Conservation (phyloP, 2,113 vertebrate genomes). For the Pithys albifrons region DNA sequence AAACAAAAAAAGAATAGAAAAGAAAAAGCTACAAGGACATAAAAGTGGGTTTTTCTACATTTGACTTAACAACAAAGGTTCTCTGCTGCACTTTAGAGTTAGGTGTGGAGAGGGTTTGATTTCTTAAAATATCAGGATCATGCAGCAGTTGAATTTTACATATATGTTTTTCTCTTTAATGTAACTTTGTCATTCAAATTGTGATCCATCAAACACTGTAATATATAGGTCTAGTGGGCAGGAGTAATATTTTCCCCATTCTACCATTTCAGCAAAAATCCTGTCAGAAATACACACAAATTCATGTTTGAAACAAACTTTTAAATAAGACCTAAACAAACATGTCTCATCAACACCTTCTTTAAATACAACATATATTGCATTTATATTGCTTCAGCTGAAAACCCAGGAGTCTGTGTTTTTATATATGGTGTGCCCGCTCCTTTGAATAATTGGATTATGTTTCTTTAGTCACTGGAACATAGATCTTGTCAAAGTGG, state of each 20-base stretch:
- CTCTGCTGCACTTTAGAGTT: neutral
- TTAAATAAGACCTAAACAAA: neutral
- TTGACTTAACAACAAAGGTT: neutral
- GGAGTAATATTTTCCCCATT: neutral
- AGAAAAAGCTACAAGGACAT: neutral
- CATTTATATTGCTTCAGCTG: neutral
- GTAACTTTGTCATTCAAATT: neutral
- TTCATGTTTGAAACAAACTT: neutral
- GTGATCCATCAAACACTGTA: neutral
- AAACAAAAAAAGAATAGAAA: neutral
- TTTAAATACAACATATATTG: neutral
- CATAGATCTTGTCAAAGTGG: constrained; percentile 47
- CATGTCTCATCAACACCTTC: neutral
- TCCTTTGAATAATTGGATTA: constrained; percentile 53
- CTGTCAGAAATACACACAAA: neutral
- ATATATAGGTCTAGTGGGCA: neutral
- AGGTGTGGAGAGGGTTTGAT: neutral
- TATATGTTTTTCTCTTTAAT: neutral
- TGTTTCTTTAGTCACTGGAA: neutral
- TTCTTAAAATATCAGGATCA: neutral
- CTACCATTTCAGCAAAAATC: neutral
- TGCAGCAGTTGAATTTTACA: neutral
- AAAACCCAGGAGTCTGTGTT: neutral
- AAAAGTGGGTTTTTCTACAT: neutral
- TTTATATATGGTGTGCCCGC: neutral